phyloP scores from a whole-genome alignment of 2,888 invertebrate genomes.

The Amiota communis region DNA sequence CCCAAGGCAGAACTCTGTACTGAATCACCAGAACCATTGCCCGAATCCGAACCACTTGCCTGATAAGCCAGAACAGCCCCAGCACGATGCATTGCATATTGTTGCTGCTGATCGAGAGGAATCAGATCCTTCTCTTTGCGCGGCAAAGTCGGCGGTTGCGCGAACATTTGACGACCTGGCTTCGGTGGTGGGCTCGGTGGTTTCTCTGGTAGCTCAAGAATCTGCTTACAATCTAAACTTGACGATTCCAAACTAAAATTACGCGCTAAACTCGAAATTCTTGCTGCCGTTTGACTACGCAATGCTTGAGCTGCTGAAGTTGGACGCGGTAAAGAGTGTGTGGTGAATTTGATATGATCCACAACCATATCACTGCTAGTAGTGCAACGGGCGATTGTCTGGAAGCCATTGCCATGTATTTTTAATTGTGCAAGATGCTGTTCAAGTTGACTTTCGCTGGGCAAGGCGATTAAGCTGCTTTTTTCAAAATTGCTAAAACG shows the following conservation, averaged over 20 bases:
- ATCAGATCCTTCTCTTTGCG: slow-evolving; percentile 63
- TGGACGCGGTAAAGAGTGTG: slow-evolving; percentile 76
- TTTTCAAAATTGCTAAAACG: slow-evolving; percentile 49
- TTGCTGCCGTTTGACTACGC: slow-evolving; percentile 75
- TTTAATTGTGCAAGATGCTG: slow-evolving; percentile 44
- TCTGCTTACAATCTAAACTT: slow-evolving; percentile 75
- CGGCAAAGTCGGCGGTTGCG: slow-evolving; percentile 76
- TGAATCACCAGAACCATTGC: slow-evolving; percentile 91
- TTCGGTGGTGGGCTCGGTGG: slow-evolving; percentile 76
- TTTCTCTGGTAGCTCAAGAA: slow-evolving; percentile 76
- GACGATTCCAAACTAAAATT: slow-evolving; percentile 74
- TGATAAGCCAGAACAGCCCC: slow-evolving; percentile 80
- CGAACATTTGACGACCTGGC: slow-evolving; percentile 77
- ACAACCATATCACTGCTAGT: slow-evolving; percentile 61
- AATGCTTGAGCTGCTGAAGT: slow-evolving; percentile 70
- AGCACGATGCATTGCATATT: slow-evolving; percentile 74
- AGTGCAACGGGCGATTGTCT: slow-evolving; percentile 69
- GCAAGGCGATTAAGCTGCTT: slow-evolving; percentile 35
- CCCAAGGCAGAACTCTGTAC: slow-evolving; percentile 81
- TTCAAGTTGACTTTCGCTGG: slow-evolving; percentile 18
- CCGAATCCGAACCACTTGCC: slow-evolving; percentile 90
- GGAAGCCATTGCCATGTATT: slow-evolving; percentile 64
- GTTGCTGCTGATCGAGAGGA: slow-evolving; percentile 67
- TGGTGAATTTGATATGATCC: slow-evolving; percentile 75
- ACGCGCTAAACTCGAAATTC: slow-evolving; percentile 61